These are phyloP conservation scores for Fistularia tabacaria DNA, from an alignment of 2,797 vertebrate species.

Conservation along the genomic window DNA sequence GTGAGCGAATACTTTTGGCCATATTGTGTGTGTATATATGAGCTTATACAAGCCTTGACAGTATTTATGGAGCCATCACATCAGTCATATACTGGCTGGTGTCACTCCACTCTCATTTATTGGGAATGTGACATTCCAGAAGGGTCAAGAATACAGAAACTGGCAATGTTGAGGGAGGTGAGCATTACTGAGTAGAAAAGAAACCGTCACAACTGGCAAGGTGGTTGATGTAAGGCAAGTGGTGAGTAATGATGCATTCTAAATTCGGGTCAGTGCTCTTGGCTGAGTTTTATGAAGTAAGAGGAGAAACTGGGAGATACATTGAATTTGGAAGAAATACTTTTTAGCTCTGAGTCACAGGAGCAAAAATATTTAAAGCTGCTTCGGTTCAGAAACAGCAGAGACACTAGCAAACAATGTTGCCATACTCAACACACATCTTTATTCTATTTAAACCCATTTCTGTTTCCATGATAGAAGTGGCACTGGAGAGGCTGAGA, in stretches of 20 bases:
- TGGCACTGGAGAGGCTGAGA: slow-evolving; percentile 7
- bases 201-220: slow-evolving; percentile 49
- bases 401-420: slow-evolving; percentile 25
- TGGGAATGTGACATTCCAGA: slow-evolving; percentile 44
- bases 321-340: slow-evolving; percentile 30
- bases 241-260: slow-evolving; percentile 58
- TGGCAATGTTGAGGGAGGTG: slow-evolving; percentile 31
- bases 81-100: slow-evolving; percentile 36
- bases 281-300: slow-evolving; percentile 43
- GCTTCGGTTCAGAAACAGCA: slow-evolving; percentile 33
- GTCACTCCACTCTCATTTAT: slow-evolving; percentile 51
- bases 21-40: too few relatives aligned
- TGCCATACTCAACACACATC: slow-evolving; percentile 12
- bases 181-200: slow-evolving; percentile 37
- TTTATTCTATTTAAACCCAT: slow-evolving; percentile 30
- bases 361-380: slow-evolving; percentile 26
- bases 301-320: slow-evolving; percentile 14
- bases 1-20: too few relatives aligned
- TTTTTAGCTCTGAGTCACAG: slow-evolving; percentile 42
- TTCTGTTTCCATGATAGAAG: slow-evolving; percentile 25
- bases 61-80: slow-evolving; percentile 33
- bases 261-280: slow-evolving; percentile 68
- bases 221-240: slow-evolving; percentile 55
- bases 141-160: slow-evolving; percentile 46
- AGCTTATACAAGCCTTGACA: background rate